Evolutionary conservation across 2,113 vertebrate species (phyloP).

Genomic region (Prionailurus bengalensis): DNA sequence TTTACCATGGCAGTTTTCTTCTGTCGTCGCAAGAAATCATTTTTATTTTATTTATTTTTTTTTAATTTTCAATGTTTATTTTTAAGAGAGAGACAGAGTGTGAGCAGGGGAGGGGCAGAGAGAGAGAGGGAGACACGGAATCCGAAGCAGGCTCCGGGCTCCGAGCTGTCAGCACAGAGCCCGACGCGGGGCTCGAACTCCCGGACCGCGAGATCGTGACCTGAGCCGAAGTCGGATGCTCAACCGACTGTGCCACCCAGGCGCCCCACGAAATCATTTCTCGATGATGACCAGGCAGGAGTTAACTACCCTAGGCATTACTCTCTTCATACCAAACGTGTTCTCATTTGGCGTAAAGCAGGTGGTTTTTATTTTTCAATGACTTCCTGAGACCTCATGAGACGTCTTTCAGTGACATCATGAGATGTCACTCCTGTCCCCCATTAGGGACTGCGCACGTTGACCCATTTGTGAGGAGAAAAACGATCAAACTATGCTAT

Average conservation of each 20-base stretch:
- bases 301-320: background rate
- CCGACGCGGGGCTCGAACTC: fast-evolving
- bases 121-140: too few species aligned
- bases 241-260: too few species aligned
- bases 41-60: too few species aligned
- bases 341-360: background rate
- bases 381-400: background rate
- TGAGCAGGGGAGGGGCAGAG: too few species aligned
- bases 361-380: background rate
- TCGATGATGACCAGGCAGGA: background rate
- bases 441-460: background rate
- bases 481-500: too few species aligned
- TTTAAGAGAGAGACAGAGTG: too few species aligned
- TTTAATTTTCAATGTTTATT: too few species aligned
- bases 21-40: background rate
- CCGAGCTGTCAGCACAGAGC: too few species aligned
- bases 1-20: background rate
- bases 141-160: too few species aligned
- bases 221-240: too few species aligned
- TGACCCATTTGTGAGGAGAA: background rate
- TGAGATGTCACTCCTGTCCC: background rate
- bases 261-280: background rate
- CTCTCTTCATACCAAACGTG: background rate
- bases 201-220: too few species aligned
- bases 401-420: background rate